Base-by-base conservation (phyloP, 2,888 invertebrate species). In the Podotricha telesiphe region DNA sequence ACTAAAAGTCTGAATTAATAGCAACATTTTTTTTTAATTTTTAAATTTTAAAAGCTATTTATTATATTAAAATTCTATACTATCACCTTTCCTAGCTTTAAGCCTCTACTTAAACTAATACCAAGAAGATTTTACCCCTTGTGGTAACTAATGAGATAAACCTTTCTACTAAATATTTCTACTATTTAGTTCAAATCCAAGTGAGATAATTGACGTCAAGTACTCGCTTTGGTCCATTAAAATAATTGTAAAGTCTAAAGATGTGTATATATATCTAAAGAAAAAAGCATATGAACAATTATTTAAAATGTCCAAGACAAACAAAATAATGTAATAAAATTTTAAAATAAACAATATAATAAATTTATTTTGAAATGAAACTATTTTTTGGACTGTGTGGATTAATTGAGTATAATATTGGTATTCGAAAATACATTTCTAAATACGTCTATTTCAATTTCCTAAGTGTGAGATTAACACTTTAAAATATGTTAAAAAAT, bases 141-240 rank as follows among this genome's bases (percentile, higher is more conserved):
- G 28, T 66, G 59, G 69, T 65, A 67, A 67, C 66, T 55, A 71
- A 58, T 50, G 62, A 55, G 59, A 67, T 45, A 69, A 48, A 69
- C 70, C 56, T 42, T 45, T 40, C 22, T 45, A 20, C 58, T 42
- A 45, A 5, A 10, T 42, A 45, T 56, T 67, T 56, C 51, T 63
- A 50, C n/a, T 51, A 56, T 15, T 42, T 62, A 58, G 13, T 45
- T 70, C 37, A 65, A 74, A 71, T 76, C 77, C 83, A 84, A 85
- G 81, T 80, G 59, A 75, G 76, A 79, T 90, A 91, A 91, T 91
- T 91, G 90, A 91, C 90, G 77, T 81, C 74, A 76, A 79, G 85
- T 88, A 86, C 84, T 74, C 67, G 37, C 69, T 77, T 88, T 89
- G 88, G 88, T 89, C 88, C 87, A 75, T 84, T 84, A 71, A 55